phyloP scores from a whole-genome alignment of 2,113 vertebrate genomes.

The Dicerorhinus sumatrensis region DNA sequence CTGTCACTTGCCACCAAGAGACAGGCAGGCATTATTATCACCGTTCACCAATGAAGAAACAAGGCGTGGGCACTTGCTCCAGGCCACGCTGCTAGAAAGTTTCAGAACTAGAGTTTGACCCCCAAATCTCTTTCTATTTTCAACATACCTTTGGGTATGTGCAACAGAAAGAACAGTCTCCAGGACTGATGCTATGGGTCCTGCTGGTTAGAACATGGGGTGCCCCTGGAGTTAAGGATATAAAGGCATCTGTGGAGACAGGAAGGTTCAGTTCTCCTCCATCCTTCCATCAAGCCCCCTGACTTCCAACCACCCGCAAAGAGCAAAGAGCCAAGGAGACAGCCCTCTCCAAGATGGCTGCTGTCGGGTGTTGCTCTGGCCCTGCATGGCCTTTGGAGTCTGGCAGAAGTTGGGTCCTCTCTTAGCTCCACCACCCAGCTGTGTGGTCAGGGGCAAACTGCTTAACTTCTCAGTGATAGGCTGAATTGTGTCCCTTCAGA shows the following conservation, averaged over 20 bases:
- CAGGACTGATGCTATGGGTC: rapidly evolving
- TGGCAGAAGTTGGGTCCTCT: background rate
- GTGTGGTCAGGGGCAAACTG: background rate
- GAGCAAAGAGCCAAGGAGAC: background rate
- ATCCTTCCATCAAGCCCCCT: background rate
- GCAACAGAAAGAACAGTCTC: too few species aligned
- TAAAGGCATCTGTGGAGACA: background rate
- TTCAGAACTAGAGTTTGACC: background rate
- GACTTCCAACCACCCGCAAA: background rate
- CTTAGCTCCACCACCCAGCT: background rate
- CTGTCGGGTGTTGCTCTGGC: rapidly evolving
- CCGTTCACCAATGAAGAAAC: rapidly evolving
- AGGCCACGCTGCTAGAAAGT: background rate
- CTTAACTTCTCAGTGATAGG: background rate
- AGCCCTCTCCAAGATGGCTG: background rate
- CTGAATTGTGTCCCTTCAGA: background rate
- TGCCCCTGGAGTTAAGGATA: too few species aligned
- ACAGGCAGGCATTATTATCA: background rate
- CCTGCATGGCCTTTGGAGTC: rapidly evolving
- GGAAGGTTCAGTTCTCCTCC: background rate
- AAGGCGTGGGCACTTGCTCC: rapidly evolving
- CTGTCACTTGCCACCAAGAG: background rate
- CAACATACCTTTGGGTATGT: background rate
- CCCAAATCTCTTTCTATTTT: background rate
- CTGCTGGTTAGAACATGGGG: background rate